Conservation (phyloP, 2,888 invertebrate species). For the Merodon equestris region DNA sequence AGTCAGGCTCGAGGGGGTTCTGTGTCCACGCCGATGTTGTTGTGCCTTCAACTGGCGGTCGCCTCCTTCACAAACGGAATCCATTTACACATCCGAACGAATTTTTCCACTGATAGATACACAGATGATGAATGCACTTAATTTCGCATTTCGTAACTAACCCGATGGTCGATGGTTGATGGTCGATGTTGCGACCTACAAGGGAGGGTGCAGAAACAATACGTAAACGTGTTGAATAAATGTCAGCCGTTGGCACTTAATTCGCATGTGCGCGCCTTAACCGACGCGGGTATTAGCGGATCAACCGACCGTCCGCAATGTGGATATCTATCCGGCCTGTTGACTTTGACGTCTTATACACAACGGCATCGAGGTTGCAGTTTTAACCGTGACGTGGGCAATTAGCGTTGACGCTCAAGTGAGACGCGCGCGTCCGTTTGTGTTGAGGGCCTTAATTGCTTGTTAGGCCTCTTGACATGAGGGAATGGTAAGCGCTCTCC, state of each 20-base stretch:
- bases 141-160: constrained; percentile 12
- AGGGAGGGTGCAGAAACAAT: constrained; percentile 42
- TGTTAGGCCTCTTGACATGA: constrained; percentile 65
- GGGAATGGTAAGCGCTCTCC: constrained; percentile 51
- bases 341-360: constrained; percentile 67
- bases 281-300: constrained; percentile 8
- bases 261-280: constrained; percentile 52
- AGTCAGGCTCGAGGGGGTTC: constrained; percentile 27
- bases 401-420: constrained; percentile 66
- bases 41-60: neutral
- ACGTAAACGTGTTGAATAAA: constrained; percentile 68
- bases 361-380: constrained; percentile 25
- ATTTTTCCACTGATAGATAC: constrained; percentile 38
- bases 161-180: neutral
- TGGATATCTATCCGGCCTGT: constrained; percentile 42
- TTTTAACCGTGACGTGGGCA: constrained; percentile 61
- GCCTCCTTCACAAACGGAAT: constrained; percentile 35
- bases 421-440: constrained; percentile 60
- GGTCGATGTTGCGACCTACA: too few species aligned
- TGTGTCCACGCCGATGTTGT: too few species aligned
- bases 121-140: constrained; percentile 57
- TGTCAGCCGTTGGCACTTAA: constrained; percentile 68
- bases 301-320: constrained; percentile 32
- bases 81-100: constrained; percentile 46
- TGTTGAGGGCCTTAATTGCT: constrained; percentile 69